These are phyloP conservation scores for Hormaphis cornu DNA, from an alignment of 1,140 invertebrate species.

Conservation along the genomic window DNA sequence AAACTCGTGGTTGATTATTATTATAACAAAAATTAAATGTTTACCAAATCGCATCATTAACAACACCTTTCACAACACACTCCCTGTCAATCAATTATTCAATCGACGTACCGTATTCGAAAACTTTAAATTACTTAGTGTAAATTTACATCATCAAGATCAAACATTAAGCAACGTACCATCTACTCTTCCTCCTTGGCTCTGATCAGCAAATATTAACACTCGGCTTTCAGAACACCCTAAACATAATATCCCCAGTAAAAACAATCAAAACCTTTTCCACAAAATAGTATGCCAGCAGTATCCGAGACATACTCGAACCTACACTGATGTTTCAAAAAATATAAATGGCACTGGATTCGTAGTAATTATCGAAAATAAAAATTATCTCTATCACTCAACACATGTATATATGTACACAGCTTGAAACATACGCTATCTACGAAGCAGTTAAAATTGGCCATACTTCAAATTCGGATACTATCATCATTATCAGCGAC, in stretches of 20 bases:
- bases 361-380: neutral
- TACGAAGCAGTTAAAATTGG: neutral
- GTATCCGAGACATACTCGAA: neutral
- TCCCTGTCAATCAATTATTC: neutral
- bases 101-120: neutral
- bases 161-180: neutral
- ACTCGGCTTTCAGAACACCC: neutral
- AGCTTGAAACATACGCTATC: neutral
- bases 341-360: neutral
- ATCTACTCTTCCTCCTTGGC: neutral
- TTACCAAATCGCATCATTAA: neutral
- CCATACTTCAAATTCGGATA: neutral
- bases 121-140: neutral
- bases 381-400: neutral
- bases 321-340: neutral
- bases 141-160: neutral
- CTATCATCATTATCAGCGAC: neutral
- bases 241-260: neutral
- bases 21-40: neutral
- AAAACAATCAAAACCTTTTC: neutral
- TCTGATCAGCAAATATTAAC: neutral
- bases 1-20: too few species aligned
- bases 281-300: neutral
- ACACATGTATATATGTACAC: neutral
- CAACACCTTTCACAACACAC: neutral